Percentiles rank a stretch among this genome's conserved stretches.
phyloP scores from a whole-genome alignment of 1,140 invertebrate genomes.

The Adelges cooleyi region DNA sequence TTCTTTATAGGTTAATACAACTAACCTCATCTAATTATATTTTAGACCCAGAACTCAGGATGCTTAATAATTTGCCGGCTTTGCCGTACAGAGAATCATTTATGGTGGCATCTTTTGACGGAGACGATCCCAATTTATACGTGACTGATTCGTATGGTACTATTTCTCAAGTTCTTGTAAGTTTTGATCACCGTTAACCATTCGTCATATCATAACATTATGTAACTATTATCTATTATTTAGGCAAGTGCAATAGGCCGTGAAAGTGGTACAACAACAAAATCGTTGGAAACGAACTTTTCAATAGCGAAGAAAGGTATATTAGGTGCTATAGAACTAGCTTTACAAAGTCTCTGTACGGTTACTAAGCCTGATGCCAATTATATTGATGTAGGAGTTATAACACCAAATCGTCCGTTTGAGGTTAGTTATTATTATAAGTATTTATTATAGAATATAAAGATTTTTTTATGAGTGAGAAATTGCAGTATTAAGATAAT shows the following conservation, averaged over 20 bases:
- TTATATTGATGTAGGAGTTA: background rate
- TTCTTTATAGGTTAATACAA: too few relatives aligned
- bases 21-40: too few relatives aligned
- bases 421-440: too few relatives aligned
- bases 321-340: slow-evolving; percentile 2
- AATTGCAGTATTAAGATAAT: too few relatives aligned
- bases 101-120: slow-evolving; percentile 3
- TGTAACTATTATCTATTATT: too few relatives aligned
- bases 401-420: background rate
- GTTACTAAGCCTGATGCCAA: background rate
- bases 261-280: background rate
- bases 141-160: background rate
- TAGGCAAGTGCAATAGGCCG: slow-evolving; percentile 8
- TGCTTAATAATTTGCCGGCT: slow-evolving; percentile 16
- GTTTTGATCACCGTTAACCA: too few relatives aligned
- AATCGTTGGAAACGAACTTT: background rate
- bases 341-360: background rate
- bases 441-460: too few relatives aligned
- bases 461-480: too few relatives aligned
- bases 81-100: slow-evolving; percentile 12
- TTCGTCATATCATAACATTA: too few relatives aligned
- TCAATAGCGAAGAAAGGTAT: background rate
- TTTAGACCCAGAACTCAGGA: slow-evolving; percentile 15
- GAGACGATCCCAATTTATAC: background rate
- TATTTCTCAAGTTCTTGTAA: slow-evolving; percentile 14